Conservation (phyloP, 2,797 vertebrate genomes). For the Neosilurus hyrtlii region DNA sequence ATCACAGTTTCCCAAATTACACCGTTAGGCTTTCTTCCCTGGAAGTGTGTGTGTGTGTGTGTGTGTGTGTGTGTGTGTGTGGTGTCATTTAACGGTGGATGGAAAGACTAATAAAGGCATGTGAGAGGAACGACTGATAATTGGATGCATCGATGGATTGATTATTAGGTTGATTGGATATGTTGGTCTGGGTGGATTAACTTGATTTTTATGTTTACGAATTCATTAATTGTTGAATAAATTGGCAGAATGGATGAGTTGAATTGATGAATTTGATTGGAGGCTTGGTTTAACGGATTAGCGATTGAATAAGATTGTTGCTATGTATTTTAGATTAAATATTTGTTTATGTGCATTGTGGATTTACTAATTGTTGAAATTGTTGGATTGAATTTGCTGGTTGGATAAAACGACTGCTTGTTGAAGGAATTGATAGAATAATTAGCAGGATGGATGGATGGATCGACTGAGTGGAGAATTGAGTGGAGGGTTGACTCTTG, state of each 20-base stretch:
- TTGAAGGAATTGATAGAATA: background rate
- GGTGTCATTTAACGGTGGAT: background rate
- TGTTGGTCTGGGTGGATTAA: background rate
- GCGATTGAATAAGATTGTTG: background rate
- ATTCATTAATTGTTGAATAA: background rate
- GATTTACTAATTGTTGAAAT: background rate
- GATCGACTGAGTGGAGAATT: background rate
- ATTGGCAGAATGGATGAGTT: background rate
- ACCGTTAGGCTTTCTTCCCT: background rate
- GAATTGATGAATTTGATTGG: background rate
- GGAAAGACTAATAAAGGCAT: background rate
- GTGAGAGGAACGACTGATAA: background rate
- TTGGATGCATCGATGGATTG: background rate
- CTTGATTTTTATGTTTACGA: background rate
- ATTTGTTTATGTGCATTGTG: background rate
- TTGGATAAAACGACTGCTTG: background rate
- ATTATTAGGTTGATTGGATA: background rate
- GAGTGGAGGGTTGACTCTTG: background rate
- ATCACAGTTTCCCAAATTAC: slow-evolving; percentile 7
- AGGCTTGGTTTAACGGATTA: background rate
- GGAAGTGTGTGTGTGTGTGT: background rate
- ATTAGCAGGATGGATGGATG: background rate
- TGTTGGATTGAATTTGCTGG: too few relatives aligned
- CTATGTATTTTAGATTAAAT: too few relatives aligned
- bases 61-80: too few relatives aligned